Evolutionary conservation across 2,888 invertebrate genomes (phyloP).

Genomic region (Chymomyza procnemis): DNA sequence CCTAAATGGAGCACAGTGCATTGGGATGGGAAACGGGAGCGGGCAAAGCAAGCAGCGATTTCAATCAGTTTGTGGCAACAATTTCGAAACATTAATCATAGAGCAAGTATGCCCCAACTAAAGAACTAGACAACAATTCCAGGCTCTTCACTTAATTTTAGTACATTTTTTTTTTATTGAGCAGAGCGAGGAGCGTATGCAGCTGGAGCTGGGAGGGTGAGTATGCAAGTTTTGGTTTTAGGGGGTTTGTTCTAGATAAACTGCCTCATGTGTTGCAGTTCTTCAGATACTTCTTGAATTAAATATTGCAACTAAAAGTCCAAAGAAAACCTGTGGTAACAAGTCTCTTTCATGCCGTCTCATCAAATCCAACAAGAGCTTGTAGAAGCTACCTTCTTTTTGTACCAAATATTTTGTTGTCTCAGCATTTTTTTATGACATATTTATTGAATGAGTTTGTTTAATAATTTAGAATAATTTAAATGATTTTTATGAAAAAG

Average conservation of each 20-base stretch:
- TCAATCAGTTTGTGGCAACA: slow-evolving; percentile 51
- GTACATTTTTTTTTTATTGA: neutral
- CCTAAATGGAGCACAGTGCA: neutral
- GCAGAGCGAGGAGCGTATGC: too few species aligned
- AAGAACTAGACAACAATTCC: neutral
- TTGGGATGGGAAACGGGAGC: neutral
- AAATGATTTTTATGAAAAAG: slow-evolving; percentile 12
- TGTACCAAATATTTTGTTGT: neutral
- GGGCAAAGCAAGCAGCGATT: slow-evolving; percentile 40
- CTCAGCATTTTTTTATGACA: slow-evolving; percentile 10
- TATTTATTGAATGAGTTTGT: slow-evolving; percentile 49
- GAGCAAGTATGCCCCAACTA: neutral
- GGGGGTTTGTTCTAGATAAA: too few species aligned
- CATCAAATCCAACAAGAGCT: too few species aligned
- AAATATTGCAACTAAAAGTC: too few species aligned
- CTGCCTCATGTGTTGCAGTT: too few species aligned
- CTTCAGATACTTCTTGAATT: too few species aligned
- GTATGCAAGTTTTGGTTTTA: too few species aligned
- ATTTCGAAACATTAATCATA: slow-evolving; percentile 62
- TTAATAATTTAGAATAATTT: slow-evolving; percentile 65
- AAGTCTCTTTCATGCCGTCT: too few species aligned
- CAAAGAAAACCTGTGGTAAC: too few species aligned
- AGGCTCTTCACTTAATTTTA: neutral
- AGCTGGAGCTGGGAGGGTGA: too few species aligned
- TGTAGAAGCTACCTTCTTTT: too few species aligned